phyloP scores from a whole-genome alignment of 1,140 invertebrate genomes.

The Nixonia krombeini region DNA sequence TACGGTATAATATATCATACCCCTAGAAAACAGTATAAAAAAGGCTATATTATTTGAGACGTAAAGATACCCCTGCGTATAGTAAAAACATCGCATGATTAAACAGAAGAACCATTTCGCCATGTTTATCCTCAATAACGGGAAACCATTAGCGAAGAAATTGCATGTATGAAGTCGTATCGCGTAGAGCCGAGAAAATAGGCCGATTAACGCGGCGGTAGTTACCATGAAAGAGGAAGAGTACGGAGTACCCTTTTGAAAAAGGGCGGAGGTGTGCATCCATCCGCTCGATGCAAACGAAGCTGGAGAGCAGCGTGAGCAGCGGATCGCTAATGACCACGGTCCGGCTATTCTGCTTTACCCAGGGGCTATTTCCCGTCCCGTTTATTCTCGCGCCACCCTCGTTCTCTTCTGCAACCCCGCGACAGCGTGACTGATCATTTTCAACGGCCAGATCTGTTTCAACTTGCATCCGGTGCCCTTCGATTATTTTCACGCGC shows the following conservation, averaged over 20 bases:
- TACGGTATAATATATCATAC: no score
- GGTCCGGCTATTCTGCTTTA: constrained; percentile 35
- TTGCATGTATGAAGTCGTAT: constrained; percentile 10
- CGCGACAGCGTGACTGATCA: constrained; percentile 33
- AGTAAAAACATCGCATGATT: no score
- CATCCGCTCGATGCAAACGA: constrained; percentile 30
- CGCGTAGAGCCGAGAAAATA: constrained; percentile 34
- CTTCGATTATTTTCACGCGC: not conserved
- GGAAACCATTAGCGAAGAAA: constrained; percentile 16
- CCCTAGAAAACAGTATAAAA: no score
- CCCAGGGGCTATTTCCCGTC: constrained; percentile 40
- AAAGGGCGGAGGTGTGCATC: constrained; percentile 28
- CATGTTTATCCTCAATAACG: constrained; percentile 16
- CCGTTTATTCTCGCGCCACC: constrained; percentile 34
- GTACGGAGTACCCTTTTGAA: constrained; percentile 26
- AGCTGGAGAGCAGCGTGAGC: constrained; percentile 27
- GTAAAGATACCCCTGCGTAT: no score
- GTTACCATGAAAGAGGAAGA: constrained; percentile 35
- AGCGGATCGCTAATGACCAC: constrained; percentile 42
- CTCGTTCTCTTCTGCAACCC: constrained; percentile 18
- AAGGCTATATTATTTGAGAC: no score
- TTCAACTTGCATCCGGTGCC: constrained; percentile 30
- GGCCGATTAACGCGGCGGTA: constrained; percentile 29
- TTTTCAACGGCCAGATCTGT: constrained; percentile 37
- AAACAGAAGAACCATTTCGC: no score